Evolutionary conservation across 1,140 invertebrate genomes (phyloP).

Genomic region (Zophobas atratus): DNA sequence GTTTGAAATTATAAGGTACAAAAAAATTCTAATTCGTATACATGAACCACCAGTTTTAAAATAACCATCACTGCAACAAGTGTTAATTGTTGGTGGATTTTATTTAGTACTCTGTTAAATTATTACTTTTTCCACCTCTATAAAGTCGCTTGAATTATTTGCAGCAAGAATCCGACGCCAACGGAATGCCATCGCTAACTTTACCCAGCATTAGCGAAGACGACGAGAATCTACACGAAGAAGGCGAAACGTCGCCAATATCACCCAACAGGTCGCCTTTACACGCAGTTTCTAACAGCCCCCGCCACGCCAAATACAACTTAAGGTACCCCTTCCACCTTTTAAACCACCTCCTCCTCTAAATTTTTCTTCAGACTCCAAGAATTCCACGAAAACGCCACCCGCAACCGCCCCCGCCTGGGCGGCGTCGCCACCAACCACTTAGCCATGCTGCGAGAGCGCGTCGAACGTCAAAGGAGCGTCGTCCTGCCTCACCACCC

Average conservation of each 20-base stretch:
- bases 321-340: conserved; percentile 67
- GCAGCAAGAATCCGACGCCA: conserved; percentile 83
- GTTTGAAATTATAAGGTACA: no score
- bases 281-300: conserved; percentile 72
- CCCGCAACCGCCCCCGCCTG: conserved; percentile 56
- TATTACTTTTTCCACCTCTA: no score
- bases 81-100: no score
- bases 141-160: background rate
- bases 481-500: conserved; percentile 58
- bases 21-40: no score
- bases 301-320: conserved; percentile 79
- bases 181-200: conserved; percentile 85
- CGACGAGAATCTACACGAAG: conserved; percentile 87
- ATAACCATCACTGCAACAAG: no score
- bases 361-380: conserved; percentile 60
- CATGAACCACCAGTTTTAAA: no score
- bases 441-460: conserved; percentile 69
- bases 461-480: conserved; percentile 76
- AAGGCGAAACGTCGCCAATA: conserved; percentile 75
- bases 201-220: conserved; percentile 94
- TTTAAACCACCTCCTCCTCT: conserved; percentile 5
- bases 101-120: no score
- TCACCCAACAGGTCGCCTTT: conserved; percentile 75
- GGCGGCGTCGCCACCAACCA: conserved; percentile 65
- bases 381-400: conserved; percentile 63